These are phyloP conservation scores for Gisinianus flammeolus DNA, from an alignment of 2,888 invertebrate genomes.

Conservation along the genomic window DNA sequence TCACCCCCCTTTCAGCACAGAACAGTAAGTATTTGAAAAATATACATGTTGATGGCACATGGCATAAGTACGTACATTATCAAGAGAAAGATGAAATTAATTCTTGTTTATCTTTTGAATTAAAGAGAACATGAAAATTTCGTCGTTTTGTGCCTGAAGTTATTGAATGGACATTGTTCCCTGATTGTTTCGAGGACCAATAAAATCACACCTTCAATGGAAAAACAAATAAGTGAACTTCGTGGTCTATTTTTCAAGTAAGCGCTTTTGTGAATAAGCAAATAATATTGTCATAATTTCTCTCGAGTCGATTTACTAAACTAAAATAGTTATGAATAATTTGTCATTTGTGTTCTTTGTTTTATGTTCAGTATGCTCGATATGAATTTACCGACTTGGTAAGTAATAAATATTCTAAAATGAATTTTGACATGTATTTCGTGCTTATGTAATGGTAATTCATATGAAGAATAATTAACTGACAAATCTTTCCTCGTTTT, in stretches of 20 bases:
- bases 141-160: conserved; percentile 66
- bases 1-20: conserved; percentile 64
- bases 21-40: conserved; percentile 59
- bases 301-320: too few relatives aligned
- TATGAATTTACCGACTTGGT: conserved; percentile 61
- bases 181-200: conserved; percentile 65
- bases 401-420: too few relatives aligned
- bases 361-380: conserved; percentile 51
- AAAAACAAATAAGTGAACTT: conserved; percentile 66
- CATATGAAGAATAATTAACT: neutral
- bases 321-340: conserved; percentile 10
- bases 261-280: too few relatives aligned
- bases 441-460: neutral
- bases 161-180: conserved; percentile 68
- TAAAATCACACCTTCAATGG: conserved; percentile 65
- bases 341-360: conserved; percentile 2
- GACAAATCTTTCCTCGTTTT: too few relatives aligned
- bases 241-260: conserved; percentile 67
- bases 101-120: conserved; percentile 45
- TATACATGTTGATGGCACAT: too few relatives aligned
- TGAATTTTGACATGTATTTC: too few relatives aligned
- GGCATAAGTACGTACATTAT: too few relatives aligned
- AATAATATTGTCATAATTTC: too few relatives aligned
- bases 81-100: neutral
- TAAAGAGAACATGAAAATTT: conserved; percentile 68